Base-by-base conservation (phyloP, 2,797 vertebrate species). In the Taenioides sp. region DNA sequence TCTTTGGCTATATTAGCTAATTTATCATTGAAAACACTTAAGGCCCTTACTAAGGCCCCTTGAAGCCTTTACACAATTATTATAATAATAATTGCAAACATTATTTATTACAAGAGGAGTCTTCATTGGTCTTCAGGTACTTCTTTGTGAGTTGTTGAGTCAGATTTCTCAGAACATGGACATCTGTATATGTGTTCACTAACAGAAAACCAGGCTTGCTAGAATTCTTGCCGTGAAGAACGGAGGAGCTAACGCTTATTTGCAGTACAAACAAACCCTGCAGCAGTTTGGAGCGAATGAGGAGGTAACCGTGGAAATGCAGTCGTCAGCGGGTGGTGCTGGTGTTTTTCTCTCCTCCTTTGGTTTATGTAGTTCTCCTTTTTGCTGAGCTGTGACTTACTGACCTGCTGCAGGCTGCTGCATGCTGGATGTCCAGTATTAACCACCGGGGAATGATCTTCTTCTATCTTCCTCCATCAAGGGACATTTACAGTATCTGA, bases 181-280 rank as follows among this genome's bases (percentile, higher is more conserved):
- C 43, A 49, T 87, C 71, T 91, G 86, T 90, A n/a, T n/a, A 70
- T 94, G 2, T 92, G 88, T 92, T 74, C 89, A 84, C 88, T 75
- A 83, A 76, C 92, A 97, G 96, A 98, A 97, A 96, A 92, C 95
- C 81, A 94, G 95, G 84, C 94, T 98, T 40, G 95, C 95, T 84
- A 95, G 96, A 87, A 96, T 97, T 89, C 90, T 75, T 0, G 95
- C 92, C 2, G 92, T 94, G 78, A 97, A 97, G 92, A 97, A 87
- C 0, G 93, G 95, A 79, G 96, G 94, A 0, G 89, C 95, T 77
- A 96, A 93, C 18, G 95, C 96, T 76, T 97, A 96, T 92, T 94
- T 97, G 95, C 95, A 95, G 91, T 96, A 95, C 94, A 97, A 97
- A 92, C 88, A 92, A 76, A 97, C 95, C 16, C 94, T 91, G 81